Conservation (phyloP, 2,888 invertebrate species). For the Eupsilia transversa region DNA sequence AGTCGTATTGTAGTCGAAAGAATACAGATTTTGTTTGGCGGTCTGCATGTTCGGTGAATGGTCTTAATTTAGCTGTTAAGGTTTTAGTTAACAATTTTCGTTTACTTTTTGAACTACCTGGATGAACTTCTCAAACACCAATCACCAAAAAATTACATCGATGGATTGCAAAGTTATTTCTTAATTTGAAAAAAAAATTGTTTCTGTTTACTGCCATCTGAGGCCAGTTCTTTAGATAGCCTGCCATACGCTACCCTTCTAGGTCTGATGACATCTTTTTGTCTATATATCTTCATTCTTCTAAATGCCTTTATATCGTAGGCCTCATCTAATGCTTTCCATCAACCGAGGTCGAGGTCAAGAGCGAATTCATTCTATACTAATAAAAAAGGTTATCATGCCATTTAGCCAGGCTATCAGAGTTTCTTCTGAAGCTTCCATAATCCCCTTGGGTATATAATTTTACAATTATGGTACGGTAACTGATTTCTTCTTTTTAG, state of each 20-base stretch:
- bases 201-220: background rate
- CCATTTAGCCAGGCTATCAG: background rate
- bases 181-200: too few species aligned
- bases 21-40: background rate
- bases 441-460: background rate
- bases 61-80: background rate
- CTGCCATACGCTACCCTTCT: background rate
- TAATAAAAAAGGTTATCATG: background rate
- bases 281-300: too few species aligned
- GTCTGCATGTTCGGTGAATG: background rate
- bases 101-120: too few species aligned
- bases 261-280: too few species aligned
- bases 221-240: background rate
- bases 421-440: conserved; percentile 2
- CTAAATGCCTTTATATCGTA: background rate
- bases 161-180: too few species aligned
- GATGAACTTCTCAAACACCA: too few species aligned
- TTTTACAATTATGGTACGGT: conserved; percentile 22
- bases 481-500: conserved; percentile 44
- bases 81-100: background rate
- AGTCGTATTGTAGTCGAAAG: background rate
- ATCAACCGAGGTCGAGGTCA: background rate
- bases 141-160: too few species aligned
- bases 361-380: background rate
- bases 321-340: background rate